phyloP scores from a whole-genome alignment of 2,888 invertebrate genomes.

The Pantelozetes paolii region DNA sequence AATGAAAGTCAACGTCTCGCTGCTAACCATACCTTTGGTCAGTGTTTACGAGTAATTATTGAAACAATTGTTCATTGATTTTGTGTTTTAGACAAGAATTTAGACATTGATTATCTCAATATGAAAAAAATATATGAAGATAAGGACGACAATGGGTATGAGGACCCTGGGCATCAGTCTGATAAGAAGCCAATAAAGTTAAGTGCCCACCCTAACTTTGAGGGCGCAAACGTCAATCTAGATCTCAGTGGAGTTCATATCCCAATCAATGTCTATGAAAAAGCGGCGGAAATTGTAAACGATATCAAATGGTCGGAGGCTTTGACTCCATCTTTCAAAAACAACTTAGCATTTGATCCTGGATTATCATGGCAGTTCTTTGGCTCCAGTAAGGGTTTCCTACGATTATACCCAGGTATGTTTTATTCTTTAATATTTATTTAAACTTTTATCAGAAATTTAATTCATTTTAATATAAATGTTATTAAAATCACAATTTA shows the following conservation, averaged over 20 bases:
- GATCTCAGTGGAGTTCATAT: conserved; percentile 61
- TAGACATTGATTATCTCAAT: conserved; percentile 22
- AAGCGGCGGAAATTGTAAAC: conserved; percentile 69
- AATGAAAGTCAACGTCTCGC: conserved; percentile 68
- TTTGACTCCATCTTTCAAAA: conserved; percentile 73
- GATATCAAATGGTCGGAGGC: conserved; percentile 87
- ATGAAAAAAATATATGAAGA: conserved; percentile 33
- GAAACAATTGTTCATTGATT: background rate
- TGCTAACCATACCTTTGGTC: conserved; percentile 60
- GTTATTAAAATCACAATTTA: too few relatives aligned
- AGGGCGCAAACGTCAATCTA: conserved; percentile 65
- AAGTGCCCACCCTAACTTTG: conserved; percentile 64
- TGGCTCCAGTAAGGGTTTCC: conserved; percentile 85
- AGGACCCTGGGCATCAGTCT: background rate
- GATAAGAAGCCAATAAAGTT: background rate
- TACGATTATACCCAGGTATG: conserved; percentile 74
- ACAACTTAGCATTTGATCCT: conserved; percentile 82
- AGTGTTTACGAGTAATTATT: background rate
- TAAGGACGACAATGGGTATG: background rate
- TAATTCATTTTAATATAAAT: too few relatives aligned
- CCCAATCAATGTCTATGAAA: conserved; percentile 84
- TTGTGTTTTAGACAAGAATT: conserved; percentile 14
- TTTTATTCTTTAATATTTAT: too few relatives aligned
- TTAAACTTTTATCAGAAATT: too few relatives aligned
- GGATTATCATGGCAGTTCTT: conserved; percentile 96